These are phyloP conservation scores for Sarcophaga rosellei DNA, from an alignment of 2,888 invertebrate species.

Conservation along the genomic window DNA sequence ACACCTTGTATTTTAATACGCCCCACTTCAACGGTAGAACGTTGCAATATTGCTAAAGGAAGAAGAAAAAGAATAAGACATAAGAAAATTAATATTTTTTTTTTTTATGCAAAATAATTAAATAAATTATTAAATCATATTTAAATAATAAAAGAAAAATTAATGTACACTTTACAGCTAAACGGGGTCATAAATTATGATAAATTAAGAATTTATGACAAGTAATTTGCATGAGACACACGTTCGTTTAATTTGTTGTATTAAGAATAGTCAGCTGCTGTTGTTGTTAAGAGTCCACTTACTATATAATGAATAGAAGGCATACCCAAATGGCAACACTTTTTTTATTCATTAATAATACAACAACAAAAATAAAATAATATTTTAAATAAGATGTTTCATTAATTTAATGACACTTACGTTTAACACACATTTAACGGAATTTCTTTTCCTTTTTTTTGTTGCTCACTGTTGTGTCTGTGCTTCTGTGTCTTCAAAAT, in stretches of 20 bases:
- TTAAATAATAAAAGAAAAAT: too few species aligned
- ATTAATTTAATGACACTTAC: slow-evolving; percentile 18
- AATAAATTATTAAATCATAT: too few species aligned
- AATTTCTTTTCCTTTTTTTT: slow-evolving; percentile 2
- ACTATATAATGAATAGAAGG: neutral
- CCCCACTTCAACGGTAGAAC: slow-evolving; percentile 88
- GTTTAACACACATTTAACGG: slow-evolving; percentile 11
- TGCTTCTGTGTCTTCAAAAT: neutral
- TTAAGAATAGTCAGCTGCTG: too few species aligned
- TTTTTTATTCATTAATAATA: neutral
- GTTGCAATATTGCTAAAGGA: slow-evolving; percentile 86
- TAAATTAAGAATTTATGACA: too few species aligned
- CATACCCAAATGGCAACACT: neutral
- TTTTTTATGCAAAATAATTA: too few species aligned
- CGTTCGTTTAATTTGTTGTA: too few species aligned
- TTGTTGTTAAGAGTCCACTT: neutral
- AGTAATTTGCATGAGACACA: too few species aligned
- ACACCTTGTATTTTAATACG: slow-evolving; percentile 94
- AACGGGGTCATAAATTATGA: too few species aligned
- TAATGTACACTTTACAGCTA: too few species aligned
- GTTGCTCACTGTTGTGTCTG: neutral
- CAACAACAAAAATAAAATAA: neutral
- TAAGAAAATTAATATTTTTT: too few species aligned
- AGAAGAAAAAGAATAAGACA: neutral
- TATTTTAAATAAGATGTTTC: slow-evolving; percentile 9